Evolutionary conservation across 1,140 invertebrate genomes (phyloP).

Genomic region (Pachypeltis micranthus): DNA sequence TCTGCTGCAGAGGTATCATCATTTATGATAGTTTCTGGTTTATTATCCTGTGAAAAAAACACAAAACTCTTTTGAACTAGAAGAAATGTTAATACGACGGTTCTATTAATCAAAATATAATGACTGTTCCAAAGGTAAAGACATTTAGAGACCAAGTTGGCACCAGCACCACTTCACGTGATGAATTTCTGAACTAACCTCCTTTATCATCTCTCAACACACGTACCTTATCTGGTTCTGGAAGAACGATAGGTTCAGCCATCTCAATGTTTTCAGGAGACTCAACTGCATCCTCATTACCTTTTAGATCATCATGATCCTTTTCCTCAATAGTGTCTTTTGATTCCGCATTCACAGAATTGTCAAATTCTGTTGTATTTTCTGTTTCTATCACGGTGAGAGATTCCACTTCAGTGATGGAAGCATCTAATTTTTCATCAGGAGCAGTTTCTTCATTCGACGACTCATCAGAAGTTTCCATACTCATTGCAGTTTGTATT

Average conservation of each 20-base stretch:
- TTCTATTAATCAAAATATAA: too few species aligned
- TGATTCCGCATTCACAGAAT: background rate
- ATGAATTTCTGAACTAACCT: too few species aligned
- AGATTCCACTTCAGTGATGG: constrained; percentile 6
- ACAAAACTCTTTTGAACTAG: too few species aligned
- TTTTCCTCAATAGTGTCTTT: background rate
- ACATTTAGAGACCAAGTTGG: too few species aligned
- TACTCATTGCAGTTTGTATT: constrained; percentile 15
- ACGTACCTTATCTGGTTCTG: too few species aligned
- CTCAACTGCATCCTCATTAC: background rate
- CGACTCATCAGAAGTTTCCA: constrained; percentile 16
- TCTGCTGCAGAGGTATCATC: background rate
- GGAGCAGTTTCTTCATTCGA: constrained; percentile 4
- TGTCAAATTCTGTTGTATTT: background rate
- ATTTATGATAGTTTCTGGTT: background rate
- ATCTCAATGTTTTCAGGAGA: too few species aligned
- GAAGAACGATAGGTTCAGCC: too few species aligned
- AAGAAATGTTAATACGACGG: too few species aligned
- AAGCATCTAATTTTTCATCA: constrained; percentile 16
- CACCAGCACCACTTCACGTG: too few species aligned
- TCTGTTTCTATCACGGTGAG: background rate
- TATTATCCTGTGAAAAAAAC: background rate
- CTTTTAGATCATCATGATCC: background rate
- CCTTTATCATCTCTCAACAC: too few species aligned
- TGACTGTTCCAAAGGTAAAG: background rate